Evolutionary conservation across 1,140 invertebrate genomes (phyloP).

Genomic region (Drosophila saltans): DNA sequence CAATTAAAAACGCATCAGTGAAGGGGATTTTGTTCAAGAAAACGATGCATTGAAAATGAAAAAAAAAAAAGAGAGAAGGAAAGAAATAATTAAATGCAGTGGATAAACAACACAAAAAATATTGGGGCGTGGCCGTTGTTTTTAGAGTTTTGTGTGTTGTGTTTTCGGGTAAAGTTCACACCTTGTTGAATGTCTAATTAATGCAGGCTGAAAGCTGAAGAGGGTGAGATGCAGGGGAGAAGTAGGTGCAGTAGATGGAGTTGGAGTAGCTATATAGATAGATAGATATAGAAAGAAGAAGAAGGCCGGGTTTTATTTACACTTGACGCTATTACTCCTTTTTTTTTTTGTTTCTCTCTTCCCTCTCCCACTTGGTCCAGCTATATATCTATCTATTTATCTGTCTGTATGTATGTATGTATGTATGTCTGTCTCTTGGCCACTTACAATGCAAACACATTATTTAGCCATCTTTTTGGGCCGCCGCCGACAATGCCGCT

Average conservation of each 20-base stretch:
- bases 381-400: neutral
- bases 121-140: constrained; percentile 56
- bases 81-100: constrained; percentile 44
- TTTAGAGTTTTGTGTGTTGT: constrained; percentile 8
- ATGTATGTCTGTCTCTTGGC: constrained; percentile 55
- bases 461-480: constrained; percentile 81
- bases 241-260: neutral
- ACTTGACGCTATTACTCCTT: constrained; percentile 55
- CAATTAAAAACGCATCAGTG: constrained; percentile 79
- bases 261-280: neutral
- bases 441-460: constrained; percentile 79
- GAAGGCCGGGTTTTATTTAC: constrained; percentile 55
- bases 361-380: neutral
- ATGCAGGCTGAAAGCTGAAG: constrained; percentile 46
- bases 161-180: constrained; percentile 73
- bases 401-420: neutral
- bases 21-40: neutral
- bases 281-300: neutral
- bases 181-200: constrained; percentile 81
- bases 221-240: constrained; percentile 4
- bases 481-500: constrained; percentile 33
- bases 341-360: neutral
- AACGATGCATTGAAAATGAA: neutral
- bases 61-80: neutral
- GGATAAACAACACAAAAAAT: constrained; percentile 49